A percentile compares a stretch with the other conserved stretches of the same genome.
Conservation (phyloP, 2,797 vertebrate species). For the Leuciscus waleckii region DNA sequence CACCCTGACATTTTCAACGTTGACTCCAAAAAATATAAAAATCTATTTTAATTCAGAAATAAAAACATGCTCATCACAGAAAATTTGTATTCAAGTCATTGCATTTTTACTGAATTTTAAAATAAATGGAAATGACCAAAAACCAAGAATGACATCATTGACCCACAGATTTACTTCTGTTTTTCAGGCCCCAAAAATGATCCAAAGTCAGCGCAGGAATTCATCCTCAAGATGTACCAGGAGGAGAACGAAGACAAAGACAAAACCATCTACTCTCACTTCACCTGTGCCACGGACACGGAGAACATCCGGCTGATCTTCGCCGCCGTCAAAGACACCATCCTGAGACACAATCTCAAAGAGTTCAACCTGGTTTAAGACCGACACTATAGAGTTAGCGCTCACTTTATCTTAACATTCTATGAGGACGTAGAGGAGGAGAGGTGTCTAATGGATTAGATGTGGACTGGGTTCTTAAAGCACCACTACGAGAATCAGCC, state of each 20-base stretch:
- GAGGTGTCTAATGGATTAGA: not conserved
- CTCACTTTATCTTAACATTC: not conserved
- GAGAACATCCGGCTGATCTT: slow-evolving; percentile 92
- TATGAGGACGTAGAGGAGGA: slow-evolving; percentile 2
- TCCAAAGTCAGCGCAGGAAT: slow-evolving; percentile 80
- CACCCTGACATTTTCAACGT: not conserved
- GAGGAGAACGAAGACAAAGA: slow-evolving; percentile 89
- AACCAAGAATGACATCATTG: not conserved
- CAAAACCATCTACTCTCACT: slow-evolving; percentile 88
- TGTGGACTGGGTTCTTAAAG: not conserved
- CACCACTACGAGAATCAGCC: not conserved
- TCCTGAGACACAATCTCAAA: slow-evolving; percentile 86
- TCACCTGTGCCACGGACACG: slow-evolving; percentile 90
- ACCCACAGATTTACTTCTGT: not conserved
- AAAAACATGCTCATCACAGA: not conserved
- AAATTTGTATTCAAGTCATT: not conserved
- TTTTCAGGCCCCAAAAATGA: slow-evolving; percentile 84
- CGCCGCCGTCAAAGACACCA: slow-evolving; percentile 89
- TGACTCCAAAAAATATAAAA: not conserved
- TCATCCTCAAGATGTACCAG: slow-evolving; percentile 90
- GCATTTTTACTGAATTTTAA: not conserved
- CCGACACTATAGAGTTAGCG: too few relatives aligned
- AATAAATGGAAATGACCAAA: not conserved
- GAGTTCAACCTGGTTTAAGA: slow-evolving; percentile 85
- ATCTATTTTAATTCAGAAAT: not conserved